Conservation (phyloP, 2,797 vertebrate genomes). For the Pseudochromis fuscus region DNA sequence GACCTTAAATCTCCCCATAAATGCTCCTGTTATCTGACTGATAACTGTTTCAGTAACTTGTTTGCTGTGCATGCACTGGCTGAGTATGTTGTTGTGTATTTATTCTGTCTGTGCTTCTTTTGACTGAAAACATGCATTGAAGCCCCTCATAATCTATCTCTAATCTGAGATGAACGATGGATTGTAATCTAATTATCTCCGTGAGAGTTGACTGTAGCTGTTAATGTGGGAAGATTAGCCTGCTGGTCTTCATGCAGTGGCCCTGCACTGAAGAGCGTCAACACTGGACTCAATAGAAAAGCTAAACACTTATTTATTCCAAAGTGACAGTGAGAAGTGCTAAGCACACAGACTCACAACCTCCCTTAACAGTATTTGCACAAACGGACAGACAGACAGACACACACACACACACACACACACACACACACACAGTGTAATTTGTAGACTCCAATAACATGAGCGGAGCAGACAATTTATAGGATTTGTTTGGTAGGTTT, state of each 20-base stretch:
- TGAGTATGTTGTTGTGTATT: neutral
- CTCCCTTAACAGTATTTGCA: conserved; percentile 64
- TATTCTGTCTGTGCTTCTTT: neutral
- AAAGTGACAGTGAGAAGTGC: conserved; percentile 82
- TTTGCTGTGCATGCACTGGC: neutral
- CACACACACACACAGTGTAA: conserved; percentile 27
- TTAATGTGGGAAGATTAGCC: conserved; percentile 81
- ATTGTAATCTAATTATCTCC: conserved; percentile 79
- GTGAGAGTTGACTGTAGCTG: conserved; percentile 70
- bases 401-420: conserved; percentile 55
- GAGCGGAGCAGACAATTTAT: neutral
- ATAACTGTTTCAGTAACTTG: neutral
- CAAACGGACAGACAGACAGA: conserved; percentile 51
- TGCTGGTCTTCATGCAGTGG: conserved; percentile 63
- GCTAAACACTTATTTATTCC: conserved; percentile 81
- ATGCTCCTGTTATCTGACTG: neutral
- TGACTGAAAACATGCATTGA: conserved; percentile 1
- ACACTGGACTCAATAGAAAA: conserved; percentile 78
- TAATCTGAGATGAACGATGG: conserved; percentile 61
- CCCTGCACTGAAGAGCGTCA: conserved; percentile 79
- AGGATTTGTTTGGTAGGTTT: conserved; percentile 4
- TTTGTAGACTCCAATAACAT: conserved; percentile 19
- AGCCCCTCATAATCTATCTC: conserved; percentile 59
- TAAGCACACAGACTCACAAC: conserved; percentile 71
- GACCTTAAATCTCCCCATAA: conserved; percentile 6